These are phyloP conservation scores for Epinephelus moara DNA, from an alignment of 2,113 vertebrate species.

Conservation along the genomic window DNA sequence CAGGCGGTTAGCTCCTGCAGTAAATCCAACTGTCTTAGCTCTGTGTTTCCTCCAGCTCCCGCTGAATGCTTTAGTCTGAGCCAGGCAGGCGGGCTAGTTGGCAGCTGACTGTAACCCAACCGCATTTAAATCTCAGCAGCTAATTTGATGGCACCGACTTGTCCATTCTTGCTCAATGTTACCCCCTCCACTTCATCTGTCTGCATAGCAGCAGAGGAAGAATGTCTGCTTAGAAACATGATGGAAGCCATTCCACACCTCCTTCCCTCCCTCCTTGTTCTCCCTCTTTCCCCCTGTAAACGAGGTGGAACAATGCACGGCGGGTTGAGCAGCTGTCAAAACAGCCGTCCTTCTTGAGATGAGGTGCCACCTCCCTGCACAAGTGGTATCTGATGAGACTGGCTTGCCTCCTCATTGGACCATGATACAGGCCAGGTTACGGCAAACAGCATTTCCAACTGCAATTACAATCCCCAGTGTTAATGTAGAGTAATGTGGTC, in stretches of 20 bases:
- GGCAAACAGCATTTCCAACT: slow-evolving; percentile 22
- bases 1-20: slow-evolving; percentile 18
- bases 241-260: slow-evolving; percentile 22
- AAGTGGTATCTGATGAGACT: slow-evolving; percentile 23
- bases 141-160: slow-evolving; percentile 65
- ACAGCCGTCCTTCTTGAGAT: slow-evolving; percentile 47
- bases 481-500: background rate
- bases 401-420: background rate
- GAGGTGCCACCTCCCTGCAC: slow-evolving; percentile 38
- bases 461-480: background rate
- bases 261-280: background rate
- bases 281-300: slow-evolving; percentile 13
- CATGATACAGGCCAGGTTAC: background rate
- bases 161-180: slow-evolving; percentile 62
- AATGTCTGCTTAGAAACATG: slow-evolving; percentile 59
- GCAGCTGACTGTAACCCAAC: slow-evolving; percentile 56
- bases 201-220: slow-evolving; percentile 46
- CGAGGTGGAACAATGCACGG: slow-evolving; percentile 35
- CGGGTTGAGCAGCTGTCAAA: slow-evolving; percentile 68
- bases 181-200: slow-evolving; percentile 41
- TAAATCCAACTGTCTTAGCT: slow-evolving; percentile 32
- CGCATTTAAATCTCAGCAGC: slow-evolving; percentile 54
- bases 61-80: slow-evolving; percentile 30
- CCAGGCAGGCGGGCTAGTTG: slow-evolving; percentile 34
- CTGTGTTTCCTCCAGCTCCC: slow-evolving; percentile 28